Percentiles rank a stretch among this genome's conserved stretches.
These are phyloP conservation scores for Drosophila yakuba DNA, from an alignment of 1,140 invertebrate species.

Conservation along the genomic window DNA sequence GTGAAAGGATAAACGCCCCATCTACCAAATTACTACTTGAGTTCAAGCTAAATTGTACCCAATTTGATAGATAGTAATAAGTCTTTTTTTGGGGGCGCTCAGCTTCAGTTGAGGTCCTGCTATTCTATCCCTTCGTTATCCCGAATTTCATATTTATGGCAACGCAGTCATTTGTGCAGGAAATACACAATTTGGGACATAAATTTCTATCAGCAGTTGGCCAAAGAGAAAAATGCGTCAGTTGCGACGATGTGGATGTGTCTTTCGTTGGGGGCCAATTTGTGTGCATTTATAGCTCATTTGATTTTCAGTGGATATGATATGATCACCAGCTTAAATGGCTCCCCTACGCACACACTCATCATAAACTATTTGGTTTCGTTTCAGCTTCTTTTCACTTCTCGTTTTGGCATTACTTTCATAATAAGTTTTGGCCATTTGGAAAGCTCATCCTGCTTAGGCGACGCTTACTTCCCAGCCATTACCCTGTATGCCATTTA, in stretches of 20 bases:
- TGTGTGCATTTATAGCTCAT: constrained; percentile 75
- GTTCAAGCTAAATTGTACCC: constrained; percentile 36
- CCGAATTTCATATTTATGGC: constrained; percentile 33
- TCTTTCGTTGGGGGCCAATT: constrained; percentile 50
- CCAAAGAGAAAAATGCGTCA: constrained; percentile 27
- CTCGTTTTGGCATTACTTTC: constrained; percentile 66
- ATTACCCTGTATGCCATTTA: constrained; percentile 74
- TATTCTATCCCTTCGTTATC: not conserved
- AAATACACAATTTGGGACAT: constrained; percentile 66
- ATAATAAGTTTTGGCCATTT: constrained; percentile 81
- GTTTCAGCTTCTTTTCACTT: constrained; percentile 15
- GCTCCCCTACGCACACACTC: not conserved
- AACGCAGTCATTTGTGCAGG: constrained; percentile 50
- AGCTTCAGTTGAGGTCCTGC: constrained; percentile 31
- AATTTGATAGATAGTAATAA: constrained; percentile 52
- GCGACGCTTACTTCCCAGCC: constrained; percentile 68
- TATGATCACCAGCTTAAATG: not conserved
- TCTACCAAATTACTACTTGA: constrained; percentile 18
- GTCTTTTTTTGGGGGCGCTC: constrained; percentile 25
- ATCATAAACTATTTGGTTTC: constrained; percentile 37
- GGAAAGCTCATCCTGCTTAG: constrained; percentile 77
- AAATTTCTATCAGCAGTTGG: constrained; percentile 53
- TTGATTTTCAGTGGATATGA: constrained; percentile 69
- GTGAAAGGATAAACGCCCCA: constrained; percentile 26
- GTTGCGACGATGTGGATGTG: constrained; percentile 26